Evolutionary conservation across 2,797 vertebrate species (phyloP), one percentile per base, ranked within the genome.

Genomic region (Anguilla marmorata): DNA sequence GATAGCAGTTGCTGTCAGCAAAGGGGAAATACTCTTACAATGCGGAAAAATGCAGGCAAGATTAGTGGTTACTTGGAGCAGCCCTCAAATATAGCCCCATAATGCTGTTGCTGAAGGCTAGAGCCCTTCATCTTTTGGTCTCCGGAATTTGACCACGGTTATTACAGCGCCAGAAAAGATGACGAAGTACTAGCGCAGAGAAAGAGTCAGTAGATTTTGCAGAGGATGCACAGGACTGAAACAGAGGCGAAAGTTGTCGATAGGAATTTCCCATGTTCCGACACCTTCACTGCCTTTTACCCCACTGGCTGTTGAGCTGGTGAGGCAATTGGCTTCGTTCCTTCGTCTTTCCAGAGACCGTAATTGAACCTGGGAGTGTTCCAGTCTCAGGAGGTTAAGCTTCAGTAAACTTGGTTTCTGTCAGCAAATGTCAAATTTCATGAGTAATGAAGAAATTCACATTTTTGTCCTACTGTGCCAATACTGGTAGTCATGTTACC

Each of bases 1-100:
- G 41, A 82, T 19, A 50, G 30, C 21, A 76, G 79, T n/a, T 50
- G 1, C 5, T 2, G 2, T n/a, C 45, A 50, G 79, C 45, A n/a
- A 24, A 2, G 50, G 21, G 21, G 50, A 82, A 48, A 82, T 50
- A 8, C 21, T 82, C 19, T 24, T 12, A 48, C 79, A 82, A 82
- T 45, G 21, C 37, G 33, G 41, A n/a, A 50, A 50, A 82, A 6
- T 0, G 37, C 74, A 41, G 79, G 41, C 79, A 82, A 82, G 79
- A 82, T 82, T 82, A n/a, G 79, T 48, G 41, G 45, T 82, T n/a
- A 82, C 41, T 50, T 79, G 19, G 79, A 82, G 19, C 21, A 82
- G 79, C 41, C 27, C 21, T 82, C 9, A 48, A n/a, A n/a, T 24
- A 82, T 48, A 48, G 45, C 21, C 41, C 41, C 21, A 50, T 50